Conservation (phyloP, 2,888 invertebrate genomes). For the Lymantria dispar region DNA sequence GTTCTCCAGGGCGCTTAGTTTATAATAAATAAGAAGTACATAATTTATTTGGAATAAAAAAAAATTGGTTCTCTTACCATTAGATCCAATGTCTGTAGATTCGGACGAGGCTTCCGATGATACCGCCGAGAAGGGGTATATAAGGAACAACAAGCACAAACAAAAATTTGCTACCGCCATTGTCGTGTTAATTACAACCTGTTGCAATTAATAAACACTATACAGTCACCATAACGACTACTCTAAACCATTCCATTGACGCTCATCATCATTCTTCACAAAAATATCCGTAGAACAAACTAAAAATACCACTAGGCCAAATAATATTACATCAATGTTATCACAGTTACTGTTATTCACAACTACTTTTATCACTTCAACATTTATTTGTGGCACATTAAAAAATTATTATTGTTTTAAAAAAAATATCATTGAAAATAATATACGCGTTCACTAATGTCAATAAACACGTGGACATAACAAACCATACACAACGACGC, state of each 20-base stretch:
- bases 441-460: conserved; percentile 53
- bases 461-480: conserved; percentile 16
- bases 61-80: conserved; percentile 43
- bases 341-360: conserved; percentile 37
- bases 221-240: conserved; percentile 54
- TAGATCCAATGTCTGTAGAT: conserved; percentile 60
- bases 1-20: no score
- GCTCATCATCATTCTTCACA: conserved; percentile 48
- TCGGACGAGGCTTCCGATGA: conserved; percentile 67
- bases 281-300: conserved; percentile 39
- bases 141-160: conserved; percentile 65
- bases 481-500: conserved; percentile 23
- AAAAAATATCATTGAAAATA: conserved; percentile 39
- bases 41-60: no score
- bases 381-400: conserved; percentile 26
- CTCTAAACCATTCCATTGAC: conserved; percentile 34
- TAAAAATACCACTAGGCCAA: conserved; percentile 44
- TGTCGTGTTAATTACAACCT: conserved; percentile 55
- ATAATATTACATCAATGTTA: conserved; percentile 19
- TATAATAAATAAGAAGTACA: no score
- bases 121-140: conserved; percentile 63
- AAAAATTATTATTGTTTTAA: conserved; percentile 21
- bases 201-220: conserved; percentile 57
- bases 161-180: conserved; percentile 74
- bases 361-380: conserved; percentile 20